These are phyloP conservation scores for Ammospiza nelsoni DNA, from an alignment of 2,113 vertebrate species.

Conservation along the genomic window DNA sequence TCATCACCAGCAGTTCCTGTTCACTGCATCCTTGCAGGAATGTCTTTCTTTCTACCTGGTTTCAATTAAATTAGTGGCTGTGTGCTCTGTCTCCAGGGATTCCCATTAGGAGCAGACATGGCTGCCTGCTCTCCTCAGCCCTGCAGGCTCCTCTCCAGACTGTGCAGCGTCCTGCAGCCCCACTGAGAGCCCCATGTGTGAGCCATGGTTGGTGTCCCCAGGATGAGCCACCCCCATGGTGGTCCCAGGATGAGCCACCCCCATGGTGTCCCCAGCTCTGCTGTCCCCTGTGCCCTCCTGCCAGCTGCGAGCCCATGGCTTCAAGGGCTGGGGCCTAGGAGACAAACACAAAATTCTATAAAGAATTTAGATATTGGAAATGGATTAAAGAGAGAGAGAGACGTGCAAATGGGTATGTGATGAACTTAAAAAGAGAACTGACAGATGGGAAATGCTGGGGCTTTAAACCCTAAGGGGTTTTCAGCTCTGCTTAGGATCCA, in stretches of 20 bases:
- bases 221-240: not conserved
- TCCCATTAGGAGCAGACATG: not conserved
- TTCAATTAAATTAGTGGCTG: not conserved
- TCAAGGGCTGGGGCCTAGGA: not conserved
- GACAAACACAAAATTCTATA: not conserved
- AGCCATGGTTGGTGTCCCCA: not conserved
- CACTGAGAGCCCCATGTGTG: accelerated
- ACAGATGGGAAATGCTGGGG: constrained; percentile 24
- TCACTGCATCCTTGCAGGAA: not conserved
- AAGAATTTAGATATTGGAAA: not conserved
- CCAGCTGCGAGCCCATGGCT: accelerated
- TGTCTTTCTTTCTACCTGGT: not conserved
- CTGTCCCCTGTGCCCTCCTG: not conserved
- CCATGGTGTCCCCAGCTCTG: not conserved
- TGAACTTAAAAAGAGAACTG: constrained; percentile 9
- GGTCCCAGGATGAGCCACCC: no score
- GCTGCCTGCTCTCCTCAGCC: not conserved
- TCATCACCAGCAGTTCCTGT: not conserved
- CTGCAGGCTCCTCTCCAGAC: not conserved
- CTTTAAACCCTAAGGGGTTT: not conserved
- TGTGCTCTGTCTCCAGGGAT: not conserved
- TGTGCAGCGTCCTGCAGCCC: not conserved
- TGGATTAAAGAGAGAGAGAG: not conserved
- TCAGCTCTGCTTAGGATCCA: not conserved
- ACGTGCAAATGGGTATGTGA: not conserved